phyloP scores from a whole-genome alignment of 2,113 vertebrate species.

The Mustela nigripes region DNA sequence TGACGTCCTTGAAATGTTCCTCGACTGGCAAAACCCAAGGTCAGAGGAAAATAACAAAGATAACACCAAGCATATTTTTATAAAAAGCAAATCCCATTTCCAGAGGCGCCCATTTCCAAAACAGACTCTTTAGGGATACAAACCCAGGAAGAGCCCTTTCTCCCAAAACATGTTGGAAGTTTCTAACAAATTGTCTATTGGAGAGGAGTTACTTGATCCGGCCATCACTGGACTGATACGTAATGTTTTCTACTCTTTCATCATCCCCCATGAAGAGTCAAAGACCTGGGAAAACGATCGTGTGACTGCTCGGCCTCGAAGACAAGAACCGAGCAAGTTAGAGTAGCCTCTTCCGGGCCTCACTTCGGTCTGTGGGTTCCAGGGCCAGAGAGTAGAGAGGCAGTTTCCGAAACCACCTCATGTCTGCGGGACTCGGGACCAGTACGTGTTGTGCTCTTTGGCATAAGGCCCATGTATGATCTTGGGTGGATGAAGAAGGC shows the following conservation, averaged over 20 bases:
- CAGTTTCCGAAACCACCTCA: background rate
- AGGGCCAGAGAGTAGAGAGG: fast-evolving
- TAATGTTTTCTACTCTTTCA: background rate
- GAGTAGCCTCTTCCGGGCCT: background rate
- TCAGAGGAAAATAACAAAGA: background rate
- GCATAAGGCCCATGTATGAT: fast-evolving
- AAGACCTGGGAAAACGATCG: background rate
- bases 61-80: background rate
- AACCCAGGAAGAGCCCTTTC: background rate
- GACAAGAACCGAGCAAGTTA: background rate
- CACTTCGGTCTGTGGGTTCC: background rate
- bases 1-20: background rate
- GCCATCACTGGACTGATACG: background rate
- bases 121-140: background rate
- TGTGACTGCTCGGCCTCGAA: background rate
- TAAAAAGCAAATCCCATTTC: background rate
- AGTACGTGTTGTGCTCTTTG: fast-evolving
- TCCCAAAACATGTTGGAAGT: fast-evolving
- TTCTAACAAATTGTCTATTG: fast-evolving
- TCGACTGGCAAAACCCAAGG: background rate
- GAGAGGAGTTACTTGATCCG: background rate
- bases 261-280: background rate
- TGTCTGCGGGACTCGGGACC: fast-evolving
- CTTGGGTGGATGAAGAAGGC: no score
- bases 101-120: background rate